Conservation (phyloP, 2,797 vertebrate species). For the Phataginus tetradactyla region DNA sequence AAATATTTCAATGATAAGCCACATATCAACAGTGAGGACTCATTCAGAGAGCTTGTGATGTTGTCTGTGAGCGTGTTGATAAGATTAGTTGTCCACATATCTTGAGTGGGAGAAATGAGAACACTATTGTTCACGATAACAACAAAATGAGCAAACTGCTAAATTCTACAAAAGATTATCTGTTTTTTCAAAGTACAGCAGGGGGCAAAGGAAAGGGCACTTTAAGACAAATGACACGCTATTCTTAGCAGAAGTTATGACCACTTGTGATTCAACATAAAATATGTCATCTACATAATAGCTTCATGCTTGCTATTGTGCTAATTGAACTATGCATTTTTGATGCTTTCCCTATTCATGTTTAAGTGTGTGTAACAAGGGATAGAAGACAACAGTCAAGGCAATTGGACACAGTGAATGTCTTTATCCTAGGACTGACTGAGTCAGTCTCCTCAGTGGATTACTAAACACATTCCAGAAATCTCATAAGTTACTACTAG, state of each 20-base stretch:
- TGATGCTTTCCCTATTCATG: conserved; percentile 54
- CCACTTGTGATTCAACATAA: conserved; percentile 55
- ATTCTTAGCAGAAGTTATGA: conserved; percentile 65
- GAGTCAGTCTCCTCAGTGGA: conserved; percentile 78
- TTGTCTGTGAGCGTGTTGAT: neutral
- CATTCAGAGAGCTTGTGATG: conserved; percentile 34
- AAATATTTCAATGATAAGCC: neutral
- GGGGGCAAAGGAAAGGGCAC: conserved; percentile 41
- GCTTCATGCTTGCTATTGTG: conserved; percentile 62
- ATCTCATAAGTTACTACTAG: conserved; percentile 81
- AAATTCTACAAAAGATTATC: conserved; percentile 62
- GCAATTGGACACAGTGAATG: conserved; percentile 67
- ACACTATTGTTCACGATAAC: neutral
- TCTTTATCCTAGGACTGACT: conserved; percentile 76
- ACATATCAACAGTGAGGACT: neutral
- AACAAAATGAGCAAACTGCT: conserved; percentile 32
- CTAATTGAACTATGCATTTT: conserved; percentile 47
- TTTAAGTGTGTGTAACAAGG: conserved; percentile 41
- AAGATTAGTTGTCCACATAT: conserved; percentile 10
- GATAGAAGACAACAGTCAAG: conserved; percentile 39
- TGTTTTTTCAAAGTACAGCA: conserved; percentile 65
- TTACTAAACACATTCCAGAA: conserved; percentile 84
- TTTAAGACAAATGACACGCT: conserved; percentile 53
- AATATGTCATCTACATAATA: conserved; percentile 65
- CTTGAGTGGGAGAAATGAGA: conserved; percentile 50